Conservation (phyloP, 1,140 invertebrate species). For the Drosophila kurseongensis region DNA sequence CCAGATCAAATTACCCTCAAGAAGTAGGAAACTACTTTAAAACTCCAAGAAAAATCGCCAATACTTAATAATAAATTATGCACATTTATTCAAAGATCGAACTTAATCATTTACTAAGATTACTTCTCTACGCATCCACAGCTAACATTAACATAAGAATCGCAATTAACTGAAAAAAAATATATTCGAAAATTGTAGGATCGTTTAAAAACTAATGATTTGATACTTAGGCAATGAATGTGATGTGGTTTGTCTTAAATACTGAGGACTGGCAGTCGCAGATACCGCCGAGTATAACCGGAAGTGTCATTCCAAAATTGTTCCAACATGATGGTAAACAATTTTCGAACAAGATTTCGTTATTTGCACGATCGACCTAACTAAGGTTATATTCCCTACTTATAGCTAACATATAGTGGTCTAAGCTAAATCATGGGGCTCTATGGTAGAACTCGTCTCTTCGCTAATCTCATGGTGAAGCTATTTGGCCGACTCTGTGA, state of each 20-base stretch:
- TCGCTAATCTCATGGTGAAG: conserved; percentile 51
- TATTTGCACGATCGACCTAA: conserved; percentile 41
- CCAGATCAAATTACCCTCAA: too few species aligned
- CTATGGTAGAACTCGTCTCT: conserved; percentile 8
- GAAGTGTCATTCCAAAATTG: conserved; percentile 78
- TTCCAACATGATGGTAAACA: conserved; percentile 48
- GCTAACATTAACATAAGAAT: conserved; percentile 44
- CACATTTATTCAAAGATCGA: conserved; percentile 54
- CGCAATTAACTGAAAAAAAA: conserved; percentile 20
- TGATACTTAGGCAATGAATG: conserved; percentile 31
- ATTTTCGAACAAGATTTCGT: conserved; percentile 75
- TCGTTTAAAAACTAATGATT: conserved; percentile 40
- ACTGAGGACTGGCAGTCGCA: conserved; percentile 54
- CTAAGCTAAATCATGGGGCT: conserved; percentile 21
- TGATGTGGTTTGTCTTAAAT: conserved; percentile 41
- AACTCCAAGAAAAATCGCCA: not conserved
- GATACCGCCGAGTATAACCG: conserved; percentile 31
- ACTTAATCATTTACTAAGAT: conserved; percentile 19
- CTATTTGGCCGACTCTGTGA: conserved; percentile 11
- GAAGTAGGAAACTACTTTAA: too few species aligned
- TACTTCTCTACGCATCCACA: conserved; percentile 8
- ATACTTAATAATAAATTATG: conserved; percentile 25
- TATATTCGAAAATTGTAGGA: conserved; percentile 16
- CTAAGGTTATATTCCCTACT: conserved; percentile 58
- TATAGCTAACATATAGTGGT: conserved; percentile 29